Evolutionary conservation across 2,113 vertebrate species (phyloP).

Genomic region (Turdus rufiventris): DNA sequence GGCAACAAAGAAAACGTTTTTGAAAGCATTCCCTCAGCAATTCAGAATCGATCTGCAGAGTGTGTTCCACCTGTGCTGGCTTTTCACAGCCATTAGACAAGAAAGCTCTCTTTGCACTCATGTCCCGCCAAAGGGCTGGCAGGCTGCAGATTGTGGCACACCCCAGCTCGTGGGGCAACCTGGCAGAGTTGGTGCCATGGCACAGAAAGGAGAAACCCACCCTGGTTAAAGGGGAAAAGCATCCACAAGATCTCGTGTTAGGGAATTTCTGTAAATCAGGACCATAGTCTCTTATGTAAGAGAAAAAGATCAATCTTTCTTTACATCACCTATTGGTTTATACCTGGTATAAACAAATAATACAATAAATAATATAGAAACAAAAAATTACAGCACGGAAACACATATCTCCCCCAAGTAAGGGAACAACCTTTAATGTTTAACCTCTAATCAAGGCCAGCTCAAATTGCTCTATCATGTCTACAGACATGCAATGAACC

Average conservation of each 20-base stretch:
- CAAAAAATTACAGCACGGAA: neutral
- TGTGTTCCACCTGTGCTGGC: neutral
- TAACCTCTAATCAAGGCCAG: neutral
- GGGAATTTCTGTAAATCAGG: neutral
- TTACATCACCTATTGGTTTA: neutral
- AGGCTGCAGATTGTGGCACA: fast-evolving
- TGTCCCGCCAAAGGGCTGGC: neutral
- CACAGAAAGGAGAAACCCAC: neutral
- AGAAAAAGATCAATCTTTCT: neutral
- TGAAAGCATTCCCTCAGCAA: neutral
- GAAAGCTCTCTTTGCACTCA: neutral
- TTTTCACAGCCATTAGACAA: slow-evolving; percentile 3
- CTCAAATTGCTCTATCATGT: neutral
- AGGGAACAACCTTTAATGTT: neutral
- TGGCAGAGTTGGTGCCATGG: neutral
- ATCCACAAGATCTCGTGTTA: neutral
- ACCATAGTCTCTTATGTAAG: neutral
- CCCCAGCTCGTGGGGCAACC: fast-evolving
- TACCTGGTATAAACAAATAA: too few relatives aligned
- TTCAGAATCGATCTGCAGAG: neutral
- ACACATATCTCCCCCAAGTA: neutral
- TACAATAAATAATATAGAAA: too few relatives aligned
- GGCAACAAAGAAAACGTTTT: neutral
- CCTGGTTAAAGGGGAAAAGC: neutral
- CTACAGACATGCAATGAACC: neutral